These are phyloP conservation scores for Lycia hirtaria DNA, from an alignment of 2,888 invertebrate species.

Conservation along the genomic window DNA sequence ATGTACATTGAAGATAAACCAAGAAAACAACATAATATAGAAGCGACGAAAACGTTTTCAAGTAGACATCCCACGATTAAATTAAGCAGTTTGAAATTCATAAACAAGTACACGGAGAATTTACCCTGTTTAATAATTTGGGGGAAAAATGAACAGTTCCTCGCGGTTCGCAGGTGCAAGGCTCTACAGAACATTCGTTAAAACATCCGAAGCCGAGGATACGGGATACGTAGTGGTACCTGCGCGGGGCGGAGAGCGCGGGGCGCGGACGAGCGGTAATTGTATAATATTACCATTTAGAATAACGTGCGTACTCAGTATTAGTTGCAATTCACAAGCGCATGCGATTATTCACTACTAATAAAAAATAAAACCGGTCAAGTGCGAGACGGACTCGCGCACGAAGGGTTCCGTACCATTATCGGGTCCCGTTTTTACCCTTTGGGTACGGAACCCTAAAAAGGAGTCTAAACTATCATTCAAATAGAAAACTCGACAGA, in stretches of 20 bases:
- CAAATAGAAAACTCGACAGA: no score
- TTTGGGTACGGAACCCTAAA: no score
- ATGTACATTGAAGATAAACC: no score
- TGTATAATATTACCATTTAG: constrained; percentile 48
- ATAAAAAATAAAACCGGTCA: no score
- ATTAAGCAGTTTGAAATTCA: constrained; percentile 31
- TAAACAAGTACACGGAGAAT: constrained; percentile 29
- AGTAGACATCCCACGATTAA: constrained; percentile 8
- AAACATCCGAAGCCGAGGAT: constrained; percentile 27
- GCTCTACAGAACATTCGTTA: constrained; percentile 35
- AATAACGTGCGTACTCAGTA: constrained; percentile 34
- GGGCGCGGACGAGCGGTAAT: constrained; percentile 39
- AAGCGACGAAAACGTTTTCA: neutral
- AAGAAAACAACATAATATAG: neutral
- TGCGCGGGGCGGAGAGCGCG: no score
- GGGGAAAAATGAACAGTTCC: constrained; percentile 35
- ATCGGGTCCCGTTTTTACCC: no score
- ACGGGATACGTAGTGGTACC: constrained; percentile 33
- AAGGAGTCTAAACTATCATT: no score
- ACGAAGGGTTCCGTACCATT: no score
- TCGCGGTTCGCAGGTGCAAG: constrained; percentile 37
- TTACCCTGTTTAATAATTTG: constrained; percentile 31
- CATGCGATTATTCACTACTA: neutral
- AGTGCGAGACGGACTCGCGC: no score
- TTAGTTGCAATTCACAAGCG: constrained; percentile 1